Evolutionary conservation across 2,113 vertebrate species (phyloP), one percentile per base, ranked within the genome.

Genomic region (Cisticola juncidis): DNA sequence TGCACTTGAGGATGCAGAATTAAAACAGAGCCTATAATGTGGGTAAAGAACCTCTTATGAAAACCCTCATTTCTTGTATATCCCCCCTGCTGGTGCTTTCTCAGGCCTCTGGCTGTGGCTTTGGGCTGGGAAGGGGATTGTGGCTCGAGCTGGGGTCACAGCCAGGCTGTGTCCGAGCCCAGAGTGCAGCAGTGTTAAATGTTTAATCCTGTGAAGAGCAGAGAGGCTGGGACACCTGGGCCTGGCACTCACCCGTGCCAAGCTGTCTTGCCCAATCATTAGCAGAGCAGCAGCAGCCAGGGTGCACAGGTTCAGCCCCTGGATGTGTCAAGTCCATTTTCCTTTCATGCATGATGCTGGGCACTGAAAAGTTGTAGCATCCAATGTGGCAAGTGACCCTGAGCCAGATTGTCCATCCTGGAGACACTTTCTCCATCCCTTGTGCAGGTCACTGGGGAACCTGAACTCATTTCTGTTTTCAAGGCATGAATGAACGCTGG

Each of bases 261-360:
- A 79, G 81, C 53, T 88, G 71, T 93, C 68, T 57, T 72, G 48
- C 86, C 69, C 86, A 17, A 89, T 95, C 78, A 86, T 69, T 54
- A 86, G 73, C 36, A 3, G 47, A 72, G 88, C 38, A 11, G 54
- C 79, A 88, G 69, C 76, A 90, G 71, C 4, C 84, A 9, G 74
- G 10, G 47, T 4, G 47, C 47, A 6, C 33, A 1, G 31, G 12
- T 64, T 86, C 5, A 4, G n/a, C 8, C 80, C 44, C 58, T 64
- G 57, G 11, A 25, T 24, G 23, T 40, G 5, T 57, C 71, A 21
- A 9, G 8, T 23, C 38, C 5, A 0, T 48, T 83, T 51, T 40
- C 19, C 12, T 65, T 58, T 19, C 2, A 0, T 22, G 22, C 36
- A 29, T 5, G 7, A 5, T 60, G 51, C 45, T 45, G 14, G 58